Evolutionary conservation across 2,797 vertebrate genomes (phyloP), one percentile per base, ranked within the genome.

Genomic region (Sorex maritimensis): DNA sequence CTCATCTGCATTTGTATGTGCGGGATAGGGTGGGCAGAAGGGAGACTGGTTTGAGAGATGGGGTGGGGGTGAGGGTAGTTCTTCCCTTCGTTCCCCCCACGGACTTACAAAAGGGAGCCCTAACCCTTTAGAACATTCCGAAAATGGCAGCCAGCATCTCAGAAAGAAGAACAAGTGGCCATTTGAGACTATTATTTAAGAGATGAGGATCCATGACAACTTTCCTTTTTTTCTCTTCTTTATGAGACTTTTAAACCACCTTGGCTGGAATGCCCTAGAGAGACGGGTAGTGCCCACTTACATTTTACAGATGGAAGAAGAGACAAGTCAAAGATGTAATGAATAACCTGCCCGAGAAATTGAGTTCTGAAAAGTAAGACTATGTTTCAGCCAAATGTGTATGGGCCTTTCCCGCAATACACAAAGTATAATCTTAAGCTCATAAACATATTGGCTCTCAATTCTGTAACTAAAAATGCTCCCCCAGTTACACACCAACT

Each of bases 281-380:
- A 93, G 44, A 46, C 0, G 34, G 23, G 80, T 13, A 44, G 67
- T 55, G 83, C 83, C 9, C 68, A n/a, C 80, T 81, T 91, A 74
- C 58, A 97, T 89, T 88, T 87, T 73, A 93, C 68, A 82, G 75
- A 92, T 74, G 34, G 72, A 65, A 52, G 34, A 49, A 94, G 58
- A 89, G 28, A 55, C 15, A 93, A 79, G 61, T 28, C 41, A 90
- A 78, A 88, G 67, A 61, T 11, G 44, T 38, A 81, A 94, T 58
- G 69, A 80, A 87, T 74, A 85, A 92, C 44, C 67, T 80, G 71
- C 26, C 68, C 6, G 44, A 52, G 61, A 83, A 93, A 68, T 1
- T 34, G 26, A 12, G 49, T 81, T 91, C 38, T 74, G 78, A 91
- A 87, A 90, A 78, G 13, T 44, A 80, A 88, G 65, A 28, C 61